phyloP scores from a whole-genome alignment of 2,888 invertebrate species.

The Metopia argyrocephala region DNA sequence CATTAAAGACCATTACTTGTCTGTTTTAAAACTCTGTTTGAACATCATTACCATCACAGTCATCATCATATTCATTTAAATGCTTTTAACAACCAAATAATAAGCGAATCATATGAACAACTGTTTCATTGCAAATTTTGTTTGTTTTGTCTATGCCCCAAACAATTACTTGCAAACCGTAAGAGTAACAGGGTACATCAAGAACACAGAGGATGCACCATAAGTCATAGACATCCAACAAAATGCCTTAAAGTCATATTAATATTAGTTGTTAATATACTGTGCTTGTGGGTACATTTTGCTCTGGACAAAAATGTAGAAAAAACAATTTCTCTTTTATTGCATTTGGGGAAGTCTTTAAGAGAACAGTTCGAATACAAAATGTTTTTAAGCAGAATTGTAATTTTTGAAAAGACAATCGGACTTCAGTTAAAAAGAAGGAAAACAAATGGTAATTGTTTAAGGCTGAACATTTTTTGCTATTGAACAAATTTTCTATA shows the following conservation, averaged over 20 bases:
- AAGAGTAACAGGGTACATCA: not conserved
- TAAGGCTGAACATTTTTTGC: no score
- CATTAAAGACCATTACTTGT: not conserved
- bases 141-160: slow-evolving; percentile 21
- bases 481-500: no score
- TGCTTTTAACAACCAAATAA: slow-evolving; percentile 62
- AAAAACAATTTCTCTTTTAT: not conserved
- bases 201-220: not conserved
- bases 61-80: slow-evolving; percentile 11
- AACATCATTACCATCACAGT: slow-evolving; percentile 17
- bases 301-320: no score
- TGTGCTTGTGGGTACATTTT: not conserved
- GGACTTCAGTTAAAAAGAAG: no score
- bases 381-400: no score
- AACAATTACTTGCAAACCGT: slow-evolving; percentile 31
- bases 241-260: slow-evolving; percentile 60
- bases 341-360: slow-evolving; percentile 20
- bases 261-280: slow-evolving; percentile 56
- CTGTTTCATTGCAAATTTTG: slow-evolving; percentile 36
- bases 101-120: slow-evolving; percentile 56
- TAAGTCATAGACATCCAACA: slow-evolving; percentile 34
- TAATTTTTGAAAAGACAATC: no score
- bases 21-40: not conserved
- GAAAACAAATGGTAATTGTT: no score
- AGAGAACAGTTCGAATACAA: not conserved